These are phyloP conservation scores for Idaea aversata DNA, from an alignment of 2,888 invertebrate species.

Conservation along the genomic window DNA sequence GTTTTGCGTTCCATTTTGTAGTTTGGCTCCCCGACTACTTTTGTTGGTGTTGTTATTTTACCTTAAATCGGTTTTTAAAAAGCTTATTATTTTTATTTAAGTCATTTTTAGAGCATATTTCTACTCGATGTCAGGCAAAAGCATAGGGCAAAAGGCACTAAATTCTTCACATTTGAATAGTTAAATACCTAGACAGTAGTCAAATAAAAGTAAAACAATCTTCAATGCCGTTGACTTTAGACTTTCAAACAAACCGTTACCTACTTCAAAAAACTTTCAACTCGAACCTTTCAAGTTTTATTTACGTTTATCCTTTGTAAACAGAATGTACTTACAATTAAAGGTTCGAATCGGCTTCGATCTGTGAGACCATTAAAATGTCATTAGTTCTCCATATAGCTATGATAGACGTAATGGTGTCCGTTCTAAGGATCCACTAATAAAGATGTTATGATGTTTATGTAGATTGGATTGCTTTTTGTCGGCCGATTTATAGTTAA, in stretches of 20 bases:
- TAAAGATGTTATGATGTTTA: not conserved
- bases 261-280: conserved; percentile 6
- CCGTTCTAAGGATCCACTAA: not conserved
- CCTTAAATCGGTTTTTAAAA: no score
- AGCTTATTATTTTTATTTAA: no score
- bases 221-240: not conserved
- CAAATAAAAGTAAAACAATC: not conserved
- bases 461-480: not conserved
- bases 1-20: no score
- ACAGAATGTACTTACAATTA: not conserved
- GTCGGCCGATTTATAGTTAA: not conserved
- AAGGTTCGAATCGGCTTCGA: conserved; percentile 31
- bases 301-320: not conserved
- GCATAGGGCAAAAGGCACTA: no score
- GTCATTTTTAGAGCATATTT: no score
- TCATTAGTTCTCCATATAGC: conserved; percentile 35
- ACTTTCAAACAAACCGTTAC: conserved; percentile 10
- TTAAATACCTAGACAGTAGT: no score
- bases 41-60: no score
- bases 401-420: not conserved
- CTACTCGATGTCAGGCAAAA: no score
- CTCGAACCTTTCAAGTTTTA: not conserved
- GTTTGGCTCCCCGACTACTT: no score
- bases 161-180: no score
- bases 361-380: conserved; percentile 44